Base-by-base conservation (phyloP, 2,888 invertebrate species). In the Chouioia cunea region DNA sequence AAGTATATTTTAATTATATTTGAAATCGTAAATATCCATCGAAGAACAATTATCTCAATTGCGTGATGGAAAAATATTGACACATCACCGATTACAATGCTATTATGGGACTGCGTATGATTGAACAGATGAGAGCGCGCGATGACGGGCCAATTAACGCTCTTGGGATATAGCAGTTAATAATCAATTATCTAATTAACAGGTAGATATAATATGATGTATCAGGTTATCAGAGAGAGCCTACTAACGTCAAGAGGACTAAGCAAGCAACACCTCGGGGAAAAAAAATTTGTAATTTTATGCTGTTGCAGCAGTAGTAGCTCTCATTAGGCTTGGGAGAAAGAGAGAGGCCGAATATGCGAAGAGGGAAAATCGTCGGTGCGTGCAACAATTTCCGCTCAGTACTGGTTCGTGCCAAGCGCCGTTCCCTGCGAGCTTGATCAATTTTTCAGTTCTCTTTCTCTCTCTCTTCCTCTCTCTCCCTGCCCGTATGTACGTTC, bases 401-500 rank as follows among this genome's bases (percentile, higher is more conserved):
- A 64, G 71, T 68, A 59, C 71, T 67, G 60, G 48, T 44, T 58
- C 50, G 71, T 71, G 71, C 71, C 71, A 73, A 73, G 70, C 70
- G 67, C 56, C 54, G 47, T 36, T 59, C 67, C 60, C 73, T 36
- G n/a, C n/a, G n/a, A n/a, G 73, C 73, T 73, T 73, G 73, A 73
- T 73, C 73, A 73, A 73, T 73, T 73, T 73, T 73, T 73, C 73
- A 73, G 70, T 27, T 65, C 36, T 64, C 69, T 63, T 65, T 47
- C 73, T 53, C 20, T 16, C 36, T 36, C 36, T 18, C 18, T 18
- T 8, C 8, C 48, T 18, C 1, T 43, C 27, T 12, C 36, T 2
- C 18, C 18, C 14, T 23, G 52, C 36, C 27, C 14, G 56, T 10
- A 10, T 12, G 12, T 10, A 10, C 12, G 6, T 36, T 36, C 36